Conservation (phyloP, 2,888 invertebrate genomes). For the Leucophora obtusa region DNA sequence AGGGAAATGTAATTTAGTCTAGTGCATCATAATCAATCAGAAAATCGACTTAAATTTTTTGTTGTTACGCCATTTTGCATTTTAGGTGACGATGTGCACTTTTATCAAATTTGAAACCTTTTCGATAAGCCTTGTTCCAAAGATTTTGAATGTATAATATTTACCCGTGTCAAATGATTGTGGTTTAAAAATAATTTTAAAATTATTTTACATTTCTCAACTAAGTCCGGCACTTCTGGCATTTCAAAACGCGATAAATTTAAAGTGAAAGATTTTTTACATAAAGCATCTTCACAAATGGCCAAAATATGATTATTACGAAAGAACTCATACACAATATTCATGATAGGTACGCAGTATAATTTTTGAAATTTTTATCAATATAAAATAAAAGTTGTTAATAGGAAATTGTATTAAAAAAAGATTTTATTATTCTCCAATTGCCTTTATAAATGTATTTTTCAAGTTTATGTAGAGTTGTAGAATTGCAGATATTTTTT, state of each 20-base stretch:
- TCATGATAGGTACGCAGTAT: slow-evolving; percentile 58
- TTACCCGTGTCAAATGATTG: slow-evolving; percentile 81
- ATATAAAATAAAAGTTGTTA: not conserved
- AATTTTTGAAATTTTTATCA: not conserved
- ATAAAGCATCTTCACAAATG: slow-evolving; percentile 83
- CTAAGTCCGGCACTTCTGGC: slow-evolving; percentile 81
- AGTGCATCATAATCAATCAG: too few species aligned
- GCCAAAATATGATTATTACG: slow-evolving; percentile 84
- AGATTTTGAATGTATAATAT: slow-evolving; percentile 55
- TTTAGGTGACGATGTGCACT: too few species aligned
- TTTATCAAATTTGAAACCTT: too few species aligned
- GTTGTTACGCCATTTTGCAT: too few species aligned
- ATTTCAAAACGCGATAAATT: slow-evolving; percentile 84
- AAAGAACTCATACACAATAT: slow-evolving; percentile 83
- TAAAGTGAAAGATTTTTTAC: slow-evolving; percentile 81
- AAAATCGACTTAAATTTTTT: too few species aligned
- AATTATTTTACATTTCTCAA: slow-evolving; percentile 81
- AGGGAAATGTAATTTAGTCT: too few species aligned
- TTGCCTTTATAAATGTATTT: not conserved
- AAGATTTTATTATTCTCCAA: not conserved
- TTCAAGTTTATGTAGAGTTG: not conserved
- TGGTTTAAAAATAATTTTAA: slow-evolving; percentile 83
- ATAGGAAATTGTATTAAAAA: not conserved
- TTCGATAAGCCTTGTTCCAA: too few species aligned
- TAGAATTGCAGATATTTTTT: not conserved